These are phyloP conservation scores for Hassar affinis DNA, from an alignment of 2,113 vertebrate genomes.

Conservation along the genomic window DNA sequence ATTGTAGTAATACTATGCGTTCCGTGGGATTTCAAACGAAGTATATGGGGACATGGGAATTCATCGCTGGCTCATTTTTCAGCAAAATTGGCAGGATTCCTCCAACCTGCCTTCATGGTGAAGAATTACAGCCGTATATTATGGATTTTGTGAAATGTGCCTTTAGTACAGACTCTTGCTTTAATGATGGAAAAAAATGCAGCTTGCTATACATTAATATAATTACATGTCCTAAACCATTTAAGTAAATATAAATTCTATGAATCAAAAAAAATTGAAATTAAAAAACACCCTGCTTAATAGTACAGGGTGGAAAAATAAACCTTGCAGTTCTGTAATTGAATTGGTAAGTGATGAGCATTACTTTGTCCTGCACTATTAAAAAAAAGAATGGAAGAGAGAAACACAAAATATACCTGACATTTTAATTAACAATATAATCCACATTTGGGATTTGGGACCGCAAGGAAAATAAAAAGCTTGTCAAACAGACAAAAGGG, in stretches of 20 bases:
- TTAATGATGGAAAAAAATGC: not conserved
- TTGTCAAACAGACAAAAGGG: slow-evolving; percentile 19
- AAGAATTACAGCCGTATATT: slow-evolving; percentile 14
- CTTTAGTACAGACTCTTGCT: not conserved
- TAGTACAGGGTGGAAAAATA: not conserved
- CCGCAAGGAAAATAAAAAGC: slow-evolving; percentile 40
- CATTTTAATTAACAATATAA: slow-evolving; percentile 53
- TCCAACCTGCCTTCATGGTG: slow-evolving; percentile 17
- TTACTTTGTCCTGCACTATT: slow-evolving; percentile 42
- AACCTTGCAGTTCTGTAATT: slow-evolving; percentile 39
- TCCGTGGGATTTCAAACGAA: not conserved
- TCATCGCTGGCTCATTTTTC: slow-evolving; percentile 21
- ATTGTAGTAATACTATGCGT: slow-evolving; percentile 22
- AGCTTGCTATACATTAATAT: slow-evolving; percentile 9
- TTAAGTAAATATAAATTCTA: slow-evolving; percentile 6
- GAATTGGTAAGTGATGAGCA: slow-evolving; percentile 49
- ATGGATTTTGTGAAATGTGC: slow-evolving; percentile 17
- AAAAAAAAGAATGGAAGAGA: slow-evolving; percentile 20
- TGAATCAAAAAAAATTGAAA: not conserved
- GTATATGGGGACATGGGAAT: slow-evolving; percentile 12
- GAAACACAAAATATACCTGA: slow-evolving; percentile 52
- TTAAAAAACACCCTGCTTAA: not conserved
- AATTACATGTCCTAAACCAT: not conserved
- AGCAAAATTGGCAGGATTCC: slow-evolving; percentile 16
- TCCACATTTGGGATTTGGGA: slow-evolving; percentile 48